These are phyloP conservation scores for Dioctria rufipes DNA, from an alignment of 2,888 invertebrate species.

Conservation along the genomic window DNA sequence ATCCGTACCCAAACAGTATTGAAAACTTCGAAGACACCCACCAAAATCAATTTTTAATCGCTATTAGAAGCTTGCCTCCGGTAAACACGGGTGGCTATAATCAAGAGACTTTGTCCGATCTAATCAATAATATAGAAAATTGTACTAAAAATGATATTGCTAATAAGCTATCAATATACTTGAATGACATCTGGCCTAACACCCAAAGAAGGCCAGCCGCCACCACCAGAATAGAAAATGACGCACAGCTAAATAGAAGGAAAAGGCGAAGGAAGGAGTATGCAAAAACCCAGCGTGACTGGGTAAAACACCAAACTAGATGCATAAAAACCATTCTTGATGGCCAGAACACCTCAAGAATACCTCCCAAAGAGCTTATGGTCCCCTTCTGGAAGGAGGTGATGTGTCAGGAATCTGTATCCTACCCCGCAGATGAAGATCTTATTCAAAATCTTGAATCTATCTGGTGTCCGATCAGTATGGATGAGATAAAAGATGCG, in stretches of 20 bases:
- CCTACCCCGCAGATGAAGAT: not conserved
- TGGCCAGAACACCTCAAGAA: not conserved
- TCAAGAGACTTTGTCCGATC: not conserved
- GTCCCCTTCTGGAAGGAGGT: constrained; percentile 16
- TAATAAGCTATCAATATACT: not conserved
- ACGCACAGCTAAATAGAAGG: not conserved
- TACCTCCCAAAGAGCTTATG: not conserved
- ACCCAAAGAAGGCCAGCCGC: too few species aligned
- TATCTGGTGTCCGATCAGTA: not conserved
- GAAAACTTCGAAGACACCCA: too few species aligned
- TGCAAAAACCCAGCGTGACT: not conserved
- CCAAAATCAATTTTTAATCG: too few species aligned
- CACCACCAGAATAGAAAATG: too few species aligned
- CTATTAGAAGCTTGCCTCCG: too few species aligned
- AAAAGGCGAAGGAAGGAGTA: not conserved
- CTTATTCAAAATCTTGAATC: not conserved
- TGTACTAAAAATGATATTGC: not conserved
- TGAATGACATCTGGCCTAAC: not conserved
- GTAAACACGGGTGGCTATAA: too few species aligned
- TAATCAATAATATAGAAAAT: not conserved
- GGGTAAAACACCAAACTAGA: not conserved
- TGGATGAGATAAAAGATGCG: not conserved
- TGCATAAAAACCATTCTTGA: constrained; percentile 6
- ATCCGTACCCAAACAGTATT: too few species aligned
- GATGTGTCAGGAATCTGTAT: not conserved